These are phyloP conservation scores for Sylvia borin DNA, from an alignment of 2,797 vertebrate genomes.

Conservation along the genomic window DNA sequence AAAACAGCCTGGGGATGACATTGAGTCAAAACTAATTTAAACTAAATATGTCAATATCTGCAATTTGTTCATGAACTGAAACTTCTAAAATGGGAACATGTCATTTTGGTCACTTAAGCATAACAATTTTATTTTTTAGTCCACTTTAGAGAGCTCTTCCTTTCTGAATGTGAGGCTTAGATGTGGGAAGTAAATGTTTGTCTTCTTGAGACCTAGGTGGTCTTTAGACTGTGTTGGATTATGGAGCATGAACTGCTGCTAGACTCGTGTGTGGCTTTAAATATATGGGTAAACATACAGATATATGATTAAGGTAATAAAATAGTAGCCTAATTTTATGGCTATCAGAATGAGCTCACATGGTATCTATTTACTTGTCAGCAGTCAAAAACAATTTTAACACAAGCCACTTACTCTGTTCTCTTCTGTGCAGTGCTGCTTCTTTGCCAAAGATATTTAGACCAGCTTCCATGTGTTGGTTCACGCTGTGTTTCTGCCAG, in stretches of 20 bases:
- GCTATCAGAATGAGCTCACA: conserved; percentile 26
- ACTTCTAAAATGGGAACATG: neutral
- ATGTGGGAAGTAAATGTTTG: conserved; percentile 3
- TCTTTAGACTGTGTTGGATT: conserved; percentile 27
- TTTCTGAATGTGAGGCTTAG: neutral
- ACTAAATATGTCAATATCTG: neutral
- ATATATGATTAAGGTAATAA: conserved; percentile 36
- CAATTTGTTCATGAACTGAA: neutral
- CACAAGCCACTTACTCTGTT: conserved; percentile 3
- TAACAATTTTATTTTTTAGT: neutral
- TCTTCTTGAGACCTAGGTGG: conserved; percentile 26
- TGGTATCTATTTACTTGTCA: conserved; percentile 59
- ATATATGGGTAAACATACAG: conserved; percentile 24
- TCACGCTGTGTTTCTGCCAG: neutral
- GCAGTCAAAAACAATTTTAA: conserved; percentile 42
- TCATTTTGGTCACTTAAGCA: neutral
- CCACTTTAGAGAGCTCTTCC: neutral
- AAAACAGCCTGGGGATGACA: neutral
- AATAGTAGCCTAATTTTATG: conserved; percentile 20
- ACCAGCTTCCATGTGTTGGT: conserved; percentile 24
- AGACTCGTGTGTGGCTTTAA: conserved; percentile 20
- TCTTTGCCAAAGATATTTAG: conserved; percentile 40
- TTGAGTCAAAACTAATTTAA: neutral
- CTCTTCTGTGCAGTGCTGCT: conserved; percentile 22
- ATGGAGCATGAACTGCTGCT: neutral